Conservation (phyloP, 2,888 invertebrate genomes). For the Lithosia quadra region DNA sequence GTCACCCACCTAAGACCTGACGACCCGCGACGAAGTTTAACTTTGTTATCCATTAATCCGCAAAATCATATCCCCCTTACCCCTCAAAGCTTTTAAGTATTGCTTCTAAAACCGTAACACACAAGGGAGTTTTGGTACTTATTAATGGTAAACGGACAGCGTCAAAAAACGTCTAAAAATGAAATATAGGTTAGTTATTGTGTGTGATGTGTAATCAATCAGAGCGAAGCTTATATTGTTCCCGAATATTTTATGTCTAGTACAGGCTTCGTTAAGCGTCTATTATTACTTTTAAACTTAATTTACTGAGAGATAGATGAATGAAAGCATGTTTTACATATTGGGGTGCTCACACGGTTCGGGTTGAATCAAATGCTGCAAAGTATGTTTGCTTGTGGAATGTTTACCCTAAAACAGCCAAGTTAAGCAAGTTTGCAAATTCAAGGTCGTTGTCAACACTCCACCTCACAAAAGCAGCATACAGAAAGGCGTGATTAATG, state of each 20-base stretch:
- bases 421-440: neutral
- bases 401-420: neutral
- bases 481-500: neutral
- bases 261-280: neutral
- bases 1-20: neutral
- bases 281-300: constrained; percentile 1
- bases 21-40: neutral
- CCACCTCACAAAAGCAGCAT: neutral
- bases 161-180: constrained; percentile 1
- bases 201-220: constrained; percentile 17
- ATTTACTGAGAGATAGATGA: neutral
- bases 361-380: neutral
- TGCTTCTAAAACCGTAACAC: neutral
- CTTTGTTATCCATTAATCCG: neutral
- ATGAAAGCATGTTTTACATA: neutral
- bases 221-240: neutral
- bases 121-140: neutral
- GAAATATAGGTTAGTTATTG: neutral
- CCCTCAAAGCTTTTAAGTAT: neutral
- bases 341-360: neutral
- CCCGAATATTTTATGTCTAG: neutral
- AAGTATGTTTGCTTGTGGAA: neutral
- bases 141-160: neutral
- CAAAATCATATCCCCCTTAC: neutral
- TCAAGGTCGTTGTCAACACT: neutral